A percentile compares a stretch with the other conserved stretches of the same genome.
These are phyloP conservation scores for Penaeus chinensis DNA, from an alignment of 1,140 invertebrate genomes.

Conservation along the genomic window DNA sequence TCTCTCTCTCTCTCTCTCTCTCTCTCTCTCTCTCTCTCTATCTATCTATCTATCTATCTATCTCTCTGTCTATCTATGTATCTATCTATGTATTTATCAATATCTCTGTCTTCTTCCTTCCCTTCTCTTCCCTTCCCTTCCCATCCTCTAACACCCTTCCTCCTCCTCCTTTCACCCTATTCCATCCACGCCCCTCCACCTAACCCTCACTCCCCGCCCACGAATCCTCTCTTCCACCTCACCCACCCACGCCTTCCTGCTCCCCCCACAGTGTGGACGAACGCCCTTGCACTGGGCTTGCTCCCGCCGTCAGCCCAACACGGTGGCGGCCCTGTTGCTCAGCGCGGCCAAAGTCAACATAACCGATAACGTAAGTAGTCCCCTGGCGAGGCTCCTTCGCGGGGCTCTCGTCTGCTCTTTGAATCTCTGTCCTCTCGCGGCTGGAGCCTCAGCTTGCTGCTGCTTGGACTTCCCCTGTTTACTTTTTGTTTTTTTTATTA, in stretches of 20 bases:
- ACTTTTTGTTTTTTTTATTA: too few species aligned
- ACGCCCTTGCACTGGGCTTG: slow-evolving; percentile 50
- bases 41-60: too few species aligned
- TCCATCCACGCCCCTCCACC: too few species aligned
- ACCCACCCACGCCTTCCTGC: not conserved
- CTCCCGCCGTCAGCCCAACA: slow-evolving; percentile 35
- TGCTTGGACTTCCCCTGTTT: too few species aligned
- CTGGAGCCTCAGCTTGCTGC: too few species aligned
- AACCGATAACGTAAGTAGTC: slow-evolving; percentile 41
- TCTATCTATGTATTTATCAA: not conserved
- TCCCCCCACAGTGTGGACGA: slow-evolving; percentile 34
- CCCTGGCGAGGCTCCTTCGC: too few species aligned
- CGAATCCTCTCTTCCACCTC: not conserved
- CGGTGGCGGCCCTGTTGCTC: slow-evolving; percentile 41
- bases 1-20: too few species aligned
- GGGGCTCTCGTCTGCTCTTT: too few species aligned
- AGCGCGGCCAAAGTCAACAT: slow-evolving; percentile 46
- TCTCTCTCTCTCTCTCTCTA: too few species aligned
- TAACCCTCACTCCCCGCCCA: not conserved
- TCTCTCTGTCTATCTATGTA: not conserved
- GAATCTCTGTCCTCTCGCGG: too few species aligned
- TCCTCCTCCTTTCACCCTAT: not conserved
- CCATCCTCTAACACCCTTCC: not conserved
- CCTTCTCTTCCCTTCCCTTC: not conserved
- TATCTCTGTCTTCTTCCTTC: too few species aligned